Evolutionary conservation across 92 coral and sea anemone species (phyloP), one percentile per base, ranked within the genome.

Genomic region (Meandrina meandrites): DNA sequence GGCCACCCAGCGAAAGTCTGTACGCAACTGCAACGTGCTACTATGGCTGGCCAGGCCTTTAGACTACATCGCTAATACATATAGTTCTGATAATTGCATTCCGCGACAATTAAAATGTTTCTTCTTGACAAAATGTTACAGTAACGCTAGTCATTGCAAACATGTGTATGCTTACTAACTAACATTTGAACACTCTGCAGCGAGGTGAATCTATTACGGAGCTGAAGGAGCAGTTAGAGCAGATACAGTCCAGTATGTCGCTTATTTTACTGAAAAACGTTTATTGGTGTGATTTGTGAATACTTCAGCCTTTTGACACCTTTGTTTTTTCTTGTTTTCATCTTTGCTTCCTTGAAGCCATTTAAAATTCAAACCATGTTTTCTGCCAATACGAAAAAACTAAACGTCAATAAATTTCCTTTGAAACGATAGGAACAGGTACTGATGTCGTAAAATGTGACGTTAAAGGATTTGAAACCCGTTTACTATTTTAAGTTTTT

Each of bases 211-310:
- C 98, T 77, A 90, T 95, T 85, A 74, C 90, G 77, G 94, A 92
- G 37, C 96, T 97, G 81, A 95, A 83, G 94, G 97, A 95, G 82
- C 99, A 95, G 95, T 89, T 97, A 91, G 94, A 89, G 66, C 84
- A 91, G 94, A 93, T 97, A 11, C 93, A 93, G 72, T 45, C 92
- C 86, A 88, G 91, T 91, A 88, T 83, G 91, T 91, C 66, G 81
- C 32, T 14, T 13, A 51, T 58, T n/a, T 70, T 79, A 75, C 83
- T 90, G 86, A 50, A 88, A 79, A 77, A 36, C 81, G 79, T 82
- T 69, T 62, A 54, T 15, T 84, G 11, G 40, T 67, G 22, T 45
- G 34, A 60, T 77, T 22, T 32, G 35, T 76, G 66, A 21, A 30
- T 70, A 15, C 58, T 56, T 22, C 18, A 5, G 3, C 13, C 14